Conservation (phyloP, 2,888 invertebrate species). For the Hemistola chrysoprasaria region DNA sequence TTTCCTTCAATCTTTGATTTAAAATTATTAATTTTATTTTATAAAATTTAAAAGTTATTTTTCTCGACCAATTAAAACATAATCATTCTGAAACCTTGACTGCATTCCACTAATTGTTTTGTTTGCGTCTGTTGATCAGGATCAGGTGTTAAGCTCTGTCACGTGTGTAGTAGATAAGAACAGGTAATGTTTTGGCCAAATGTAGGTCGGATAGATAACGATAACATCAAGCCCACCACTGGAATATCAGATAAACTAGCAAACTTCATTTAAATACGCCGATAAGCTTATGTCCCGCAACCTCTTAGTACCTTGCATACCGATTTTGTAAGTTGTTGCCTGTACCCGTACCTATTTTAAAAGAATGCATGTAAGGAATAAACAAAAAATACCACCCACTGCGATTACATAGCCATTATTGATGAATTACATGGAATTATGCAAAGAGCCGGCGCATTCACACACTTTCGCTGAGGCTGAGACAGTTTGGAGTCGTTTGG, state of each 20-base stretch:
- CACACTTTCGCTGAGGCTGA: conserved; percentile 78
- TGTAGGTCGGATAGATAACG: conserved; percentile 39
- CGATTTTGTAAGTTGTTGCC: no score
- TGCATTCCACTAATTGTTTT: no score
- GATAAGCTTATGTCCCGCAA: background rate
- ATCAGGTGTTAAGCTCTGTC: conserved; percentile 29
- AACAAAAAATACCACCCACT: conserved; percentile 60
- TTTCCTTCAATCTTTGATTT: no score
- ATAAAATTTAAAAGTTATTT: no score
- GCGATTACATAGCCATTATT: conserved; percentile 52
- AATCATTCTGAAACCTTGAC: no score
- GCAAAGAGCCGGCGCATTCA: conserved; percentile 55
- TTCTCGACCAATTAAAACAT: no score
- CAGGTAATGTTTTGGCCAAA: conserved; percentile 37
- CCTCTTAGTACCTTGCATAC: no score
- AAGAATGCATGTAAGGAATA: conserved; percentile 41
- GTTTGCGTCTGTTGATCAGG: background rate
- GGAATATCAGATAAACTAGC: conserved; percentile 29
- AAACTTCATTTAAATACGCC: conserved; percentile 7
- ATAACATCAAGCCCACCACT: conserved; percentile 36
- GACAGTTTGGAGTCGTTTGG: conserved; percentile 67
- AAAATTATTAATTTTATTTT: no score
- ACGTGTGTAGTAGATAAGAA: conserved; percentile 37
- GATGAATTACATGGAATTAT: conserved; percentile 71
- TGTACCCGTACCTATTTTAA: conserved; percentile 14